Conservation (phyloP, 2,888 invertebrate genomes). For the Amblyteles armatorius region DNA sequence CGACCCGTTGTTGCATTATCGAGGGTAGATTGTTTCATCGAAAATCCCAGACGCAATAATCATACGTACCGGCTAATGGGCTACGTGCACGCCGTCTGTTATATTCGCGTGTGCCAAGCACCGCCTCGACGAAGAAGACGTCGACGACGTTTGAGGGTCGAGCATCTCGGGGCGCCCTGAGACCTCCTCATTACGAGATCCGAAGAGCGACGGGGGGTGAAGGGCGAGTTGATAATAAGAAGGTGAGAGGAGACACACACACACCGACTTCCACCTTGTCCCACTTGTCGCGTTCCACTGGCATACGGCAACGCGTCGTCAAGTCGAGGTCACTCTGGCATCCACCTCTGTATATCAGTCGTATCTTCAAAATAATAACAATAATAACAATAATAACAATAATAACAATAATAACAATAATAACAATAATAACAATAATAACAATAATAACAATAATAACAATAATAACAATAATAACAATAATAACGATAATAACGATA, state of each 20-base stretch:
- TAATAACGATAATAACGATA: too few species aligned
- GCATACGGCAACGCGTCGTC: conserved; percentile 8
- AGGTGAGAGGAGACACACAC: conserved; percentile 10
- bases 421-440: too few species aligned
- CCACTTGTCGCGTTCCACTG: conserved; percentile 30
- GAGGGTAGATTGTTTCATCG: not conserved
- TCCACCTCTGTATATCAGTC: not conserved
- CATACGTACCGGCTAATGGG: not conserved
- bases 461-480: too few species aligned
- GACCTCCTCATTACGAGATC: conserved; percentile 68
- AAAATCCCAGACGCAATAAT: not conserved
- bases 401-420: too few species aligned
- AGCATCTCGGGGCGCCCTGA: conserved; percentile 64
- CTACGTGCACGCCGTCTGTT: not conserved
- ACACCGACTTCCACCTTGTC: conserved; percentile 31
- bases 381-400: not conserved
- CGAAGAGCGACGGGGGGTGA: conserved; percentile 54
- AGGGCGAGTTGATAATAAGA: conserved; percentile 18
- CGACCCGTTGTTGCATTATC: not conserved
- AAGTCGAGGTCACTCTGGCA: conserved; percentile 35
- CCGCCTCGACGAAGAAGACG: not conserved
- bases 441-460: too few species aligned
- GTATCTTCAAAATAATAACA: not conserved
- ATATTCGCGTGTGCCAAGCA: conserved; percentile 15
- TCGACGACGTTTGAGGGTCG: conserved; percentile 47